Evolutionary conservation across 2,797 vertebrate species (phyloP).

Genomic region (Hafferia zeledoni): DNA sequence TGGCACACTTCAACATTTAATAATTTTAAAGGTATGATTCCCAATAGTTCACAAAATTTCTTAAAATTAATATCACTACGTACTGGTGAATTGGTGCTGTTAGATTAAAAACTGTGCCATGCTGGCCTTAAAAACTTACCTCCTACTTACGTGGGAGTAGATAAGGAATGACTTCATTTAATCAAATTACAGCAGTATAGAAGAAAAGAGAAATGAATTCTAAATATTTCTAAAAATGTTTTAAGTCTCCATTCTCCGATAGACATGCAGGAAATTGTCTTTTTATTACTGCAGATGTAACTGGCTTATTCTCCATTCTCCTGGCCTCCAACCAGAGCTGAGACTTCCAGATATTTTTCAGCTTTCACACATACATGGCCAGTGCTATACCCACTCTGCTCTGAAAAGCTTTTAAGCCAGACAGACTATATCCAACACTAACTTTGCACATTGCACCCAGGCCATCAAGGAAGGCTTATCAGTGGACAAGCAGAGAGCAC

Average conservation of each 20-base stretch:
- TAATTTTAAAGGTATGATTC: neutral
- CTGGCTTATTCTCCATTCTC: neutral
- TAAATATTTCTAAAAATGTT: neutral
- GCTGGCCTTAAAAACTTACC: neutral
- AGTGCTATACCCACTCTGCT: accelerated
- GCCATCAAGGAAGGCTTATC: accelerated
- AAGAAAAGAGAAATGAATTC: neutral
- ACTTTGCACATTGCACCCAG: neutral
- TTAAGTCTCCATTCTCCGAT: neutral
- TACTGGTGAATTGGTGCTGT: neutral
- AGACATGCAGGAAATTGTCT: neutral
- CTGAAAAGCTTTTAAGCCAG: neutral
- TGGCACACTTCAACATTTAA: neutral
- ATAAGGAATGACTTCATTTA: neutral
- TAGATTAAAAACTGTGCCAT: conserved; percentile 4
- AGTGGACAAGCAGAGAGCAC: neutral
- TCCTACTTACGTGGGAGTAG: neutral
- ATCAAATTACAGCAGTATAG: neutral
- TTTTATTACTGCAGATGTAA: neutral
- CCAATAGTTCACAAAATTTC: neutral
- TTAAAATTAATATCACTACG: neutral
- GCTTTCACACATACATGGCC: neutral
- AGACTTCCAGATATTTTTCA: neutral
- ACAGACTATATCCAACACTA: too few relatives aligned
- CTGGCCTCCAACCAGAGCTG: neutral